A percentile compares a stretch with the other conserved stretches of the same genome.
These are phyloP conservation scores for Sinosuthora webbiana DNA, from an alignment of 2,113 vertebrate genomes.

Conservation along the genomic window DNA sequence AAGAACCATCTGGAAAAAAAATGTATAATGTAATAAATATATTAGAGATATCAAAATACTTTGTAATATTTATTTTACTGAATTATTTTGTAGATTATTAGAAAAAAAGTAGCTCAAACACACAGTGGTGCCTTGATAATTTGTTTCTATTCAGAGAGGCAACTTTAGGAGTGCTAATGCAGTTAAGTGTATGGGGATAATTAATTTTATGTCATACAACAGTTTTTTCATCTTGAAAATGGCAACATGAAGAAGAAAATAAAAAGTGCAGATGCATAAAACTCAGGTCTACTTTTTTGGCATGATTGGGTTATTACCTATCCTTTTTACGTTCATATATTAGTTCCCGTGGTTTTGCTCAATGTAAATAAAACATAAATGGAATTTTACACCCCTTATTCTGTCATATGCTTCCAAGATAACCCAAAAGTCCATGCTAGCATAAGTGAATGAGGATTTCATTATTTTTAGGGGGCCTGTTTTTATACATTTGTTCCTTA, in stretches of 20 bases:
- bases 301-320: not conserved
- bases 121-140: not conserved
- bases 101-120: not conserved
- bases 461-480: rapidly evolving
- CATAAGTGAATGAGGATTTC: not conserved
- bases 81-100: not conserved
- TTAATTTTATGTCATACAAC: not conserved
- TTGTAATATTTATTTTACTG: not conserved
- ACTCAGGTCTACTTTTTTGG: not conserved
- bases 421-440: not conserved
- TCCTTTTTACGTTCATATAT: not conserved
- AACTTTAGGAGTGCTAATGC: not conserved
- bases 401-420: not conserved
- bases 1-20: not conserved
- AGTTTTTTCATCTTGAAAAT: not conserved
- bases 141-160: not conserved
- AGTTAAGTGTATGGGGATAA: not conserved
- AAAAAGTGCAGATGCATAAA: not conserved
- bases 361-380: not conserved
- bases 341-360: not conserved
- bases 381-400: not conserved
- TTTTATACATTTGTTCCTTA: not conserved
- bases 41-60: not conserved
- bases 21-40: not conserved
- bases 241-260: not conserved